Evolutionary conservation across 2,888 invertebrate genomes (phyloP).

Genomic region (Mythimna impura): DNA sequence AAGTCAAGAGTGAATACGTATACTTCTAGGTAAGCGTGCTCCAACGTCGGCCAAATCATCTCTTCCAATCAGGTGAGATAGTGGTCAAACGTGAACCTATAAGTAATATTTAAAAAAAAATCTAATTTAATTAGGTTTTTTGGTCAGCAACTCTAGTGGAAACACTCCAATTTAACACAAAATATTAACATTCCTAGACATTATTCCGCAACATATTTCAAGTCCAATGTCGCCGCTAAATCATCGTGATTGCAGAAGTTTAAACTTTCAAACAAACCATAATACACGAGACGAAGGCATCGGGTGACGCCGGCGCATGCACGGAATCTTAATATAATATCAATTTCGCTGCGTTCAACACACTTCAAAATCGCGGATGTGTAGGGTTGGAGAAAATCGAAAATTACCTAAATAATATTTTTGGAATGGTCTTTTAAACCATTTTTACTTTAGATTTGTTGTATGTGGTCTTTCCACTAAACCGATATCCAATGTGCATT

Average conservation of each 20-base stretch:
- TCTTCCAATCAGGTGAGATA: too few species aligned
- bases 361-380: constrained; percentile 66
- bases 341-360: constrained; percentile 63
- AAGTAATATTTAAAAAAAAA: too few species aligned
- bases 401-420: too few species aligned
- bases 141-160: background rate
- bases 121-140: too few species aligned
- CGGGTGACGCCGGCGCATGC: constrained; percentile 70
- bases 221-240: constrained; percentile 11
- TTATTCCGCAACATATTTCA: background rate
- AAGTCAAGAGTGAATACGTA: too few species aligned
- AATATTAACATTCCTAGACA: constrained; percentile 9
- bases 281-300: constrained; percentile 54
- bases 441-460: background rate
- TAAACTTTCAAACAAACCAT: constrained; percentile 14
- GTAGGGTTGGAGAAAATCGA: constrained; percentile 58
- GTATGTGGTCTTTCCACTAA: too few species aligned
- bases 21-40: too few species aligned
- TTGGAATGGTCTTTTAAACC: background rate
- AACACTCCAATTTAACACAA: background rate
- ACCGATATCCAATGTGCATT: too few species aligned
- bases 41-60: too few species aligned
- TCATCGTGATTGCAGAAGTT: constrained; percentile 17
- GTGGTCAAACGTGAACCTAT: too few species aligned
- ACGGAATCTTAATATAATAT: constrained; percentile 74